Conservation (phyloP, 2,113 vertebrate genomes). For the Prolemur simus region DNA sequence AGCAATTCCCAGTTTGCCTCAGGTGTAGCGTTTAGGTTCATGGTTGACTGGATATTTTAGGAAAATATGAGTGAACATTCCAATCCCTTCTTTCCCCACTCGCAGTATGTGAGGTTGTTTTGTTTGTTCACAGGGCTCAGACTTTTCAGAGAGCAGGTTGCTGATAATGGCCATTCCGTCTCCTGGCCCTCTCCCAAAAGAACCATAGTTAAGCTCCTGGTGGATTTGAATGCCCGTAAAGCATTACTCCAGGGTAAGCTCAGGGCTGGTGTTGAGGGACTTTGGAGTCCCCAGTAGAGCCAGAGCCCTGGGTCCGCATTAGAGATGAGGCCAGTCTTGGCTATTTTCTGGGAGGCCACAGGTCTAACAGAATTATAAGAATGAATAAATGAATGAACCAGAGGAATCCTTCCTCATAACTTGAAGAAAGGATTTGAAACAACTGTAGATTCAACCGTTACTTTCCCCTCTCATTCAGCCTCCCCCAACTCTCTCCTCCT, state of each 20-base stretch:
- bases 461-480: background rate
- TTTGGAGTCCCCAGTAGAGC: background rate
- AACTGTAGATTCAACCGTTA: background rate
- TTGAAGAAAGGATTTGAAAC: background rate
- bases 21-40: constrained; percentile 76
- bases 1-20: constrained; percentile 68
- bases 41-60: constrained; percentile 72
- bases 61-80: constrained; percentile 75
- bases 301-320: background rate
- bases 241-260: background rate
- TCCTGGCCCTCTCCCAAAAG: background rate
- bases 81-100: constrained; percentile 32
- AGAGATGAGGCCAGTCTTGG: background rate
- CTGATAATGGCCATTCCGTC: background rate
- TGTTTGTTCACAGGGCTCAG: constrained; percentile 10
- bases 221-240: background rate
- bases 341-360: background rate
- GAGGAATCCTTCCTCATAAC: background rate
- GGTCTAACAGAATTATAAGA: background rate
- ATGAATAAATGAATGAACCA: background rate
- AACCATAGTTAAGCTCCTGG: background rate
- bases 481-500: background rate
- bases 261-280: background rate
- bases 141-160: background rate
- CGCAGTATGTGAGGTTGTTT: constrained; percentile 10